Evolutionary conservation across 37 sponge, comb jelly and placozoan species (phyloP).

Genomic region (Crambe crambe): DNA sequence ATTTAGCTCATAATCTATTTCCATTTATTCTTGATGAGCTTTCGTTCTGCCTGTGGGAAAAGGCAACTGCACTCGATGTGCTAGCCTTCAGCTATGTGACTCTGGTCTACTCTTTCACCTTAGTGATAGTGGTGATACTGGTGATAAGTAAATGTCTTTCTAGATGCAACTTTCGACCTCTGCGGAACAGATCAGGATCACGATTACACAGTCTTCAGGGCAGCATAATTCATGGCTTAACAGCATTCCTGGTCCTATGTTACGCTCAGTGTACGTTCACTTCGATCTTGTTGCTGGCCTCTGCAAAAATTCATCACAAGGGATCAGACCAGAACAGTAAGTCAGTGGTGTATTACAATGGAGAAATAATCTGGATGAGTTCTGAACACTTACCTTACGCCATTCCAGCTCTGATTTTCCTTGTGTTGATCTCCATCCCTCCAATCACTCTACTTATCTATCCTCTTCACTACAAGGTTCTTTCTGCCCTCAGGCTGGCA

Average conservation of each 20-base stretch:
- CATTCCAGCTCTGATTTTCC: neutral
- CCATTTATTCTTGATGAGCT: slow-evolving; percentile 22
- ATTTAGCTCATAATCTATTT: slow-evolving; percentile 10
- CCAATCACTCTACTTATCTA: slow-evolving; percentile 18
- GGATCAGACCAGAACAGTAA: neutral
- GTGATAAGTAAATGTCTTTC: slow-evolving; percentile 2
- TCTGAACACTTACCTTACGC: slow-evolving; percentile 27
- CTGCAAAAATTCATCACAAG: neutral
- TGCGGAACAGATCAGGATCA: too few relatives aligned
- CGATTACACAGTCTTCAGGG: neutral
- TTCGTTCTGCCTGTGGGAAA: slow-evolving; percentile 41
- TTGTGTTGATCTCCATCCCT: slow-evolving; percentile 6
- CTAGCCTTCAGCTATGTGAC: slow-evolving; percentile 36
- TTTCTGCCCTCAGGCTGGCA: neutral
- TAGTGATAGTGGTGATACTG: slow-evolving; percentile 14
- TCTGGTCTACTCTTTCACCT: slow-evolving; percentile 26
- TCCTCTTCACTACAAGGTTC: slow-evolving; percentile 16
- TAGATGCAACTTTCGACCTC: neutral
- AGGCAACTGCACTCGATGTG: slow-evolving; percentile 10
- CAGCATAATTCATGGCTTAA: slow-evolving; percentile 45
- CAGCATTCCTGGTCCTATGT: slow-evolving; percentile 46
- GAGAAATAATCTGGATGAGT: neutral
- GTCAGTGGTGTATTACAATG: slow-evolving; percentile 2
- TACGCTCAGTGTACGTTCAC: slow-evolving; percentile 29
- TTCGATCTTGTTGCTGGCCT: slow-evolving; percentile 9